These are phyloP conservation scores for Macrobrachium nipponense DNA, from an alignment of 1,140 invertebrate genomes.

Conservation along the genomic window DNA sequence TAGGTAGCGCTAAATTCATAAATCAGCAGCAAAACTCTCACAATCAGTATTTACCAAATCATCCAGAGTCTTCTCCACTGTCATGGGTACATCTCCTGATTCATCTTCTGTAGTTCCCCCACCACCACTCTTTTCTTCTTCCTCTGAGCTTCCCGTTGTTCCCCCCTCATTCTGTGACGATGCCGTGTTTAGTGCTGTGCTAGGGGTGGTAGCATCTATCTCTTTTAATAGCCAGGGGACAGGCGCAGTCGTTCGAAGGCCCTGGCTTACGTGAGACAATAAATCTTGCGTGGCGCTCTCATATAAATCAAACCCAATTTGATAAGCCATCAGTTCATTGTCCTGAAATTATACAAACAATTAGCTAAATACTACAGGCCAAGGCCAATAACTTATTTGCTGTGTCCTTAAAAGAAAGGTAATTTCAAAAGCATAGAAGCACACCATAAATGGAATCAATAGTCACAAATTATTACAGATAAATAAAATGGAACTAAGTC, in stretches of 20 bases:
- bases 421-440: no score
- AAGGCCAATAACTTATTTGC: no score
- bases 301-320: constrained; percentile 99
- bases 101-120: constrained; percentile 65
- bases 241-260: constrained; percentile 84
- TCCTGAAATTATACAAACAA: constrained; percentile 66
- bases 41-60: constrained; percentile 44
- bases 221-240: constrained; percentile 72
- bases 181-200: background rate
- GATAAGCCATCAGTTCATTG: constrained; percentile 91
- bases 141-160: constrained; percentile 53
- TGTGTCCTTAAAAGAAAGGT: no score
- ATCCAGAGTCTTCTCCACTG: constrained; percentile 66
- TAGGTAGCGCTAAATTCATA: background rate
- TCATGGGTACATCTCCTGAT: constrained; percentile 70
- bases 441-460: no score
- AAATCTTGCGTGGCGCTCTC: constrained; percentile 99
- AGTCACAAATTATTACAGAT: no score
- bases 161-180: constrained; percentile 24
- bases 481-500: no score
- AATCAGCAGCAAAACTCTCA: background rate
- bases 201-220: constrained; percentile 30
- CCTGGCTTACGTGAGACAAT: constrained; percentile 86
- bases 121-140: constrained; percentile 62
- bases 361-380: no score